Base-by-base conservation (phyloP, 2,888 invertebrate species). In the Zaprionus obscuricornis region DNA sequence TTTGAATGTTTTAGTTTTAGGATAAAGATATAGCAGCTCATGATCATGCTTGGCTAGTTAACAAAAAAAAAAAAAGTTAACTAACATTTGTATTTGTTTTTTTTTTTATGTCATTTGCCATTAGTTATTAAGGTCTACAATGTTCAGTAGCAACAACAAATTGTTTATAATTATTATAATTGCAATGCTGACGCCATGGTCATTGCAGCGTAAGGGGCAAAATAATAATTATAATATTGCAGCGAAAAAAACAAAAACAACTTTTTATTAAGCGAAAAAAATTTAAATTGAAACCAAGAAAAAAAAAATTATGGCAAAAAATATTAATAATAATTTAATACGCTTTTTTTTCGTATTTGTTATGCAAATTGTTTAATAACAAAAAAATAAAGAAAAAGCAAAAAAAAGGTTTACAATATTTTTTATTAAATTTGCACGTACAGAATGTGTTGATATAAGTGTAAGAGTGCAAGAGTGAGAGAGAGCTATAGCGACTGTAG, bases 151-250 rank as follows among this genome's bases (percentile, higher is more conserved):
- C 2, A 27, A 27, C 8, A 27, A 27, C 8, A 27, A 10, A 2
- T 27, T 43, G 14, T 29, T 39, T 46, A 47, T 51, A 69, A 68
- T 68, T 68, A 68, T 49, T 7, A 55, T 68, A 69, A 68, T 68
- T 68, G 65, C 39, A 14, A n/a, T n/a, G 51, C 18, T 43, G 36
- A 33, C 42, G 18, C 27, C 67, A 68, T 50, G 64, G 58, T 5
- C 68, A 31, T 22, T n/a, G n/a, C n/a, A 42, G n/a, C 13, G 29
- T 22, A 27, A 55, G 47, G n/a, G 20, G 7, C 3, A 37, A 13
- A 45, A 40, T 7, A 43, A n/a, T n/a, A n/a, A n/a, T n/a, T n/a
- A n/a, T n/a, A n/a, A n/a, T n/a, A n/a, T n/a, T n/a, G n/a, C n/a
- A n/a, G n/a, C n/a, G n/a, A n/a, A n/a, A n/a, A n/a, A n/a, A n/a